Percentiles rank a stretch among this genome's conserved stretches.
phyloP scores from a whole-genome alignment of 2,113 vertebrate genomes.

The Lagenorhynchus albirostris region DNA sequence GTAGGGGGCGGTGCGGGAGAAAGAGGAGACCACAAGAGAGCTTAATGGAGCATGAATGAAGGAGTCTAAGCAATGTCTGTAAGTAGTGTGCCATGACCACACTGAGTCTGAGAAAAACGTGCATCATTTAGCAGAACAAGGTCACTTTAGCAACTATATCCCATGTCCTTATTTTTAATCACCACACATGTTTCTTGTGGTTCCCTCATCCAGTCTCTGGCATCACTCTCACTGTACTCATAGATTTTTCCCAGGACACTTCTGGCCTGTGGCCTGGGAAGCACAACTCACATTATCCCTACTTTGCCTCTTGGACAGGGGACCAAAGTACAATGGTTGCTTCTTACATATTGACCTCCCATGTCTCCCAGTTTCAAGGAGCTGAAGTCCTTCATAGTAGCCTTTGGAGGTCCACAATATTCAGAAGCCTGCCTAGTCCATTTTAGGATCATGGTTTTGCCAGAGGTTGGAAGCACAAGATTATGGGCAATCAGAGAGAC shows the following conservation, averaged over 20 bases:
- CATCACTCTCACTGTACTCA: neutral
- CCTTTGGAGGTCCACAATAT: neutral
- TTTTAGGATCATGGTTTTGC: neutral
- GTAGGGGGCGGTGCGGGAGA: neutral
- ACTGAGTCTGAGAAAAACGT: neutral
- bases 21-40: neutral
- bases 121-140: neutral
- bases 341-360: neutral
- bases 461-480: neutral
- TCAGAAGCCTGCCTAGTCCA: neutral
- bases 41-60: neutral
- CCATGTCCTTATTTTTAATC: neutral
- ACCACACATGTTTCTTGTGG: neutral
- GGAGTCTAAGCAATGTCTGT: neutral
- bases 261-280: neutral
- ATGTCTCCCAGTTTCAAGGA: neutral
- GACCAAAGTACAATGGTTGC: neutral
- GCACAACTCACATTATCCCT: neutral
- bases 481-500: neutral
- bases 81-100: neutral
- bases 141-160: neutral
- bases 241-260: neutral
- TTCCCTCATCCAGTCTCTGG: neutral
- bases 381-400: neutral
- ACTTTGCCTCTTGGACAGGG: neutral